phyloP scores from a whole-genome alignment of 2,113 vertebrate genomes.

The Scophthalmus maximus region DNA sequence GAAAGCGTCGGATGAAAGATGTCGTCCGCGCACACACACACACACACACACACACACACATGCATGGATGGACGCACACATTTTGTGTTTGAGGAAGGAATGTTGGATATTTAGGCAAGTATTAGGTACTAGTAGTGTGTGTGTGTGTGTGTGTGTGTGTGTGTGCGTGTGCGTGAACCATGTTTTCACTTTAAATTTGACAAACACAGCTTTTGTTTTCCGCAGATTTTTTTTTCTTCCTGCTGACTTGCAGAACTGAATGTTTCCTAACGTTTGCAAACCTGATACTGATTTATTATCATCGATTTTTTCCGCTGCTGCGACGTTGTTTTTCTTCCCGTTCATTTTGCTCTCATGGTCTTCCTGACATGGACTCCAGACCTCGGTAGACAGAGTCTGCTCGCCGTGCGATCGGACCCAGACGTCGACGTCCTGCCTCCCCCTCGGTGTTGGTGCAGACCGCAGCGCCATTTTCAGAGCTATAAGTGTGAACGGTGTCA shows the following conservation, averaged over 20 bases:
- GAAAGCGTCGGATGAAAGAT: too few species aligned
- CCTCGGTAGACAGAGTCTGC: neutral
- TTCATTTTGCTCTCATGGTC: neutral
- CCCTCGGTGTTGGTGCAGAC: conserved; percentile 89
- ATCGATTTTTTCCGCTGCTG: conserved; percentile 15
- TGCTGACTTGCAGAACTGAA: conserved; percentile 20
- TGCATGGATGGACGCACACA: neutral
- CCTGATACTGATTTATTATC: conserved; percentile 21
- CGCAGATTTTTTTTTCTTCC: conserved; percentile 21
- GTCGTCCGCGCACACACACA: conserved; percentile 5
- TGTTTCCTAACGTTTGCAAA: conserved; percentile 42
- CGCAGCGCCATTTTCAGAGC: conserved; percentile 95
- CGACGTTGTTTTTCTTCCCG: conserved; percentile 27
- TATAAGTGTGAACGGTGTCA: conserved; percentile 88
- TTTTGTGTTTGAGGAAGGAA: neutral
- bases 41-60: neutral
- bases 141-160: neutral
- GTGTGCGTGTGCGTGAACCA: neutral
- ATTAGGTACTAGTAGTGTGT: neutral
- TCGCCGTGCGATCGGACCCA: neutral
- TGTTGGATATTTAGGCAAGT: neutral
- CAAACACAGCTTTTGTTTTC: conserved; percentile 2
- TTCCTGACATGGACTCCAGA: conserved; percentile 18
- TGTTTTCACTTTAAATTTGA: too few species aligned
- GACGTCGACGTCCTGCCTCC: too few species aligned